phyloP scores from a whole-genome alignment of 1,140 invertebrate species.

The Lethrus apterus region DNA sequence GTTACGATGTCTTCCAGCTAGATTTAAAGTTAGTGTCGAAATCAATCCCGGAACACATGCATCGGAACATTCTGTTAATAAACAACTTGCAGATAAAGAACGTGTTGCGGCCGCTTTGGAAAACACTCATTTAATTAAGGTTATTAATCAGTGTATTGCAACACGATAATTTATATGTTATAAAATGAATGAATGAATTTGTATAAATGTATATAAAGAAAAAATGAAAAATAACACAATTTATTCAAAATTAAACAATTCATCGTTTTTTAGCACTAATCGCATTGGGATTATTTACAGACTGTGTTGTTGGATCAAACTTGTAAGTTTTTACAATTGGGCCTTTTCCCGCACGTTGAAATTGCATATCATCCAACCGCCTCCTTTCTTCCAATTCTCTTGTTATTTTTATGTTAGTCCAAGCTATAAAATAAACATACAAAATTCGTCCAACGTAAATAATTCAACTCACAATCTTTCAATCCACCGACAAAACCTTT shows the following conservation, averaged over 20 bases:
- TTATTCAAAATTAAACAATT: slow-evolving; percentile 11
- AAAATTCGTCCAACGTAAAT: not conserved
- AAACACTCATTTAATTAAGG: slow-evolving; percentile 81
- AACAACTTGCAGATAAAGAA: slow-evolving; percentile 97
- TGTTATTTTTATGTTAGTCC: slow-evolving; percentile 75
- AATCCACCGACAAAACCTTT: slow-evolving; percentile 72
- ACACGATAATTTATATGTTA: slow-evolving; percentile 3
- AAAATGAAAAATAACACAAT: slow-evolving; percentile 1
- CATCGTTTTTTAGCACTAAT: slow-evolving; percentile 36
- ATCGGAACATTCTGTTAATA: slow-evolving; percentile 90
- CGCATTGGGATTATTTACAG: slow-evolving; percentile 41
- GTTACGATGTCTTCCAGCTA: slow-evolving; percentile 73
- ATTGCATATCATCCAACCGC: slow-evolving; percentile 67
- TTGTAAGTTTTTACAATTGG: slow-evolving; percentile 81
- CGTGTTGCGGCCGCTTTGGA: slow-evolving; percentile 94
- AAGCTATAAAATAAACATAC: slow-evolving; percentile 49
- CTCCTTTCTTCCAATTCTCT: slow-evolving; percentile 69
- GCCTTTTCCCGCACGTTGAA: slow-evolving; percentile 74
- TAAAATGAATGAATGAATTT: not conserved
- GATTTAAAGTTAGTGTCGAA: slow-evolving; percentile 84
- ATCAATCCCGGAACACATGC: slow-evolving; percentile 90
- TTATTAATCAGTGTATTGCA: slow-evolving; percentile 88
- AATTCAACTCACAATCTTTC: slow-evolving; percentile 67
- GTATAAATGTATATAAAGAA: not conserved
- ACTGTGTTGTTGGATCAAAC: slow-evolving; percentile 68